Conservation (phyloP, 2,797 vertebrate genomes). For the Dendrocincla fuliginosa region DNA sequence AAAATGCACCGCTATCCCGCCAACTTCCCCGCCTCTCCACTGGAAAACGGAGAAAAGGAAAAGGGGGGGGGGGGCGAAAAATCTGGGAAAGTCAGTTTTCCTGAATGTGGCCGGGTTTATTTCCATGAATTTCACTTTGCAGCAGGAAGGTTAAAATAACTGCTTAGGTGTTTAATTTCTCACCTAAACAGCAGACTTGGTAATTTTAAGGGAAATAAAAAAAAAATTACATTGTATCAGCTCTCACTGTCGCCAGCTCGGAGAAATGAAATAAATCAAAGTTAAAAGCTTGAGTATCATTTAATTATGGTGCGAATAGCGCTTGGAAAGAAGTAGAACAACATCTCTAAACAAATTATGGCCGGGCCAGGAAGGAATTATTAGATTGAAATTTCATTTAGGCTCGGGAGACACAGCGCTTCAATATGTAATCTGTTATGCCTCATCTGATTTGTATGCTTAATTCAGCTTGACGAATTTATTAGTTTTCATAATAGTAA, state of each 20-base stretch:
- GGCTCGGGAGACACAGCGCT: constrained; percentile 82
- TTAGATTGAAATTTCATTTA: constrained; percentile 90
- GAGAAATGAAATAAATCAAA: constrained; percentile 85
- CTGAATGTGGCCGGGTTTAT: neutral
- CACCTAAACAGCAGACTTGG: constrained; percentile 68
- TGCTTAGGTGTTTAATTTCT: constrained; percentile 79
- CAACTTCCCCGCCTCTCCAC: neutral
- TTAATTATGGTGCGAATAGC: constrained; percentile 82
- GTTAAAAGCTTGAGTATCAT: constrained; percentile 87
- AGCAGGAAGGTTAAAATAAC: constrained; percentile 53
- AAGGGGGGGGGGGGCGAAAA: neutral
- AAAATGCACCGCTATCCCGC: neutral
- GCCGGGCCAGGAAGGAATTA: constrained; percentile 83
- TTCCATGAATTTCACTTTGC: constrained; percentile 52
- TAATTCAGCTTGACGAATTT: constrained; percentile 87
- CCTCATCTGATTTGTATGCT: constrained; percentile 84
- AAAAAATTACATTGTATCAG: constrained; percentile 79
- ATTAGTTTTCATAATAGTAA: constrained; percentile 85
- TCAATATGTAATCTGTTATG: constrained; percentile 83
- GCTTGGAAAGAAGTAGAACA: constrained; percentile 83
- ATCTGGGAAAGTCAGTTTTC: neutral
- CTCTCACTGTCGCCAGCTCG: constrained; percentile 81
- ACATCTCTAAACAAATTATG: constrained; percentile 88
- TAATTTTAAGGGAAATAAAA: constrained; percentile 74
- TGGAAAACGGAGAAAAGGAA: too few species aligned